Evolutionary conservation across 2,797 vertebrate species (phyloP), one percentile per base, ranked within the genome.

Genomic region (Urocyon cinereoargenteus): DNA sequence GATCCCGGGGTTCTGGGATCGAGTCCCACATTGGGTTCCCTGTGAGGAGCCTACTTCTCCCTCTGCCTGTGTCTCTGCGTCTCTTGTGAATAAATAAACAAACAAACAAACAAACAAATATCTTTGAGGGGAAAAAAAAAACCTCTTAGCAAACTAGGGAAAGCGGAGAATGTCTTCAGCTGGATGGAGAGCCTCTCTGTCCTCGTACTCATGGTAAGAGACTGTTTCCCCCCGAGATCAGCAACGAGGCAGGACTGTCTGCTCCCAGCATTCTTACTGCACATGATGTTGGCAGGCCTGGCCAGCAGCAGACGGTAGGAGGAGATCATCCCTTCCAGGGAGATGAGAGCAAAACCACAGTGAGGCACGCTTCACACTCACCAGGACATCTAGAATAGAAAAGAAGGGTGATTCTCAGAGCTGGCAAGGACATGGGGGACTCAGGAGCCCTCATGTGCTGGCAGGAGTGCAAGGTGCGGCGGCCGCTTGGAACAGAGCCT

Each of bases 281-380:
- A 4, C 16, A 0, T 34, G 4, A 55, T 18, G 26, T 59, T 31
- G 28, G 49, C 26, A 19, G 49, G 3, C 66, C 49, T n/a, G 40
- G 49, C 59, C 49, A 1, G 26, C 36, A 8, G 31, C 11, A 13
- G 26, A 36, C 6, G 75, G 81, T 34, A 3, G 10, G 61, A 14
- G 51, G 45, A 24, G 26, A 2, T 22, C 4, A 1, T 15, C 40
- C 15, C 40, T 49, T 26, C 72, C 45, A 9, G 72, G 40, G 72
- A 75, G 15, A 28, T 0, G 72, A 40, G 9, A 7, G 11, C 36
- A 21, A 22, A 36, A 8, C 28, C 40, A 4, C 36, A 13, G 53
- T 1, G 28, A 70, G 62, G 49, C 18, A 6, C 10, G 1, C 34
- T 0, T 28, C 36, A 21, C 11, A 2, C 6, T 31, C 3, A 1